Evolutionary conservation across 2,888 invertebrate species (phyloP), one percentile per base, ranked within the genome.

Genomic region (Hydrotaea diabolus): DNA sequence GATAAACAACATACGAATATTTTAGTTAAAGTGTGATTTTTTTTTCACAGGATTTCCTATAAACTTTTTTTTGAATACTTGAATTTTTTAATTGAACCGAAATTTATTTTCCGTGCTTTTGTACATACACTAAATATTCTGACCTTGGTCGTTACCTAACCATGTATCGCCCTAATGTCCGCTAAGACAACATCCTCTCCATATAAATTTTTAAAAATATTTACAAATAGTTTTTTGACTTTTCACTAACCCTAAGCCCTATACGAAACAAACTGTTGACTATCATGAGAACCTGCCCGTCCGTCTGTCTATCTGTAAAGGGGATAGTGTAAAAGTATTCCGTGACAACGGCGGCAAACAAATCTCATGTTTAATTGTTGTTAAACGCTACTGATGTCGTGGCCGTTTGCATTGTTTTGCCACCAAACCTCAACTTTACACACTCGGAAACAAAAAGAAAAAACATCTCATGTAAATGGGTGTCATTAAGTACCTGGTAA

Each of bases 401-500:
- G 76, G 80, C 73, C 13, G 49, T 69, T 26, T 74, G 59, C 64
- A 57, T 80, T 72, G 57, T 39, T 59, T 59, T 75, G 26, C 59
- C 26, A 46, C 31, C 17, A 76, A 31, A 21, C 43, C 36, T 23
- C 59, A 55, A 15, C n/a, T n/a, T n/a, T n/a, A n/a, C 62, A 26
- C 11, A 55, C 7, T n/a, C 55, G 19, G 49, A 77, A 11, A 43
- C 46, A 66, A 53, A 17, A 46, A 66, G 59, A 43, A 9, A 59
- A 81, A 69, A 75, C 83, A 77, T 59, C 57, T 64, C 77, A 84
- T 82, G 83, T 77, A 86, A 86, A 86, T 86, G 83, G 82, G 80
- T 82, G 84, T 80, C 86, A 86, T 86, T 82, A 84, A 83, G 81
- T 85, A 82, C 81, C 84, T 86, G 85, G 69, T 81, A 85, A 80